Base-by-base conservation (phyloP, 2,113 vertebrate genomes). In the Quiscalus mexicanus region DNA sequence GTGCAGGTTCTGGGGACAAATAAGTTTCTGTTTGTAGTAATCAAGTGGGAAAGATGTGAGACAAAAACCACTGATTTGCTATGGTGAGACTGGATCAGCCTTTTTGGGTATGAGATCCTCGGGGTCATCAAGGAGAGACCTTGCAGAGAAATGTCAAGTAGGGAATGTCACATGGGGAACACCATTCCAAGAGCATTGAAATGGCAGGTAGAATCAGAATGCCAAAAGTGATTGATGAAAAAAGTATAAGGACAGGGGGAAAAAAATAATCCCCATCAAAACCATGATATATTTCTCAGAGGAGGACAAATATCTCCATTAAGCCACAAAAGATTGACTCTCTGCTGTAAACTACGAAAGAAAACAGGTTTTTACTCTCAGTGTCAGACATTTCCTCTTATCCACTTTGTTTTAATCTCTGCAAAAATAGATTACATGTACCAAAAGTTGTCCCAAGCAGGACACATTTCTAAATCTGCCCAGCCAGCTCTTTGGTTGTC, bases 401-500 rank as follows among this genome's bases (percentile, higher is more conserved):
- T 47, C 76, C 37, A 84, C 41, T 37, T 89, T 53, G 60, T 74
- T 90, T 94, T 60, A 86, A 88, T 71, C 52, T 52, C 79, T 60
- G 25, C 44, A 76, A 44, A 82, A 86, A 89, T 3, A 68, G 44
- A 86, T 59, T 60, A 64, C 64, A 76, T 31, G 87, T 86, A 84
- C 64, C 5, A 10, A 81, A 95, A 95, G 83, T 19, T 10, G 4
- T 92, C 93, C 82, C 56, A 55, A 70, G 92, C 76, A 78, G 60
- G 33, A 94, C 50, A 56, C 64, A 80, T 86, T 89, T 94, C 71
- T 81, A 75, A 90, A 80, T 90, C 47, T 67, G 64, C 58, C 71
- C 82, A 87, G 65, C 15, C 52, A 77, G 79, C 71, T 85, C 69
- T 71, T 77, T 70, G 88, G 67, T 52, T 90, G 93, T 95, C 94